Base-by-base conservation (phyloP, 2,888 invertebrate species). In the Lydus trimaculatus region DNA sequence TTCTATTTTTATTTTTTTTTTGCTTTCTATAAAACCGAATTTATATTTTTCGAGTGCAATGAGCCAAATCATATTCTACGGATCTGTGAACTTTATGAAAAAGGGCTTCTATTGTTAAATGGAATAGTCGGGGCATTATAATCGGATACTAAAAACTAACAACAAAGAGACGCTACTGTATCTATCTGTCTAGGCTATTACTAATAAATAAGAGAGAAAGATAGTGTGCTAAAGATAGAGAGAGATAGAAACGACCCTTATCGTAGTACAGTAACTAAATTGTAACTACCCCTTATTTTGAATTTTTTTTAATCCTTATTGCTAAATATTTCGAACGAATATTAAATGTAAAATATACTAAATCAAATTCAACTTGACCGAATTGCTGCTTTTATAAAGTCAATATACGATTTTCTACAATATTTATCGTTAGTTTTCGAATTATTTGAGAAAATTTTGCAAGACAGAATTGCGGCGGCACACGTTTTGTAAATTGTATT, bases 61-160 rank as follows among this genome's bases (percentile, higher is more conserved):
- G 84, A 84, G 84, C 83, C 85, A 83, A 81, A 83, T 82, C 83
- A 84, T 84, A 83, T 83, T 84, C 82, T 82, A 81, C 82, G 82
- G 81, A 79, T 81, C 80, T 79, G 77, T 83, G 82, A 79, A 77
- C 79, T 79, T 78, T 76, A 77, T 84, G 82, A 84, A 84, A 79
- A 80, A 81, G 80, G 31, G 61, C 23, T 28, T 28, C 28, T 77
- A 79, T 80, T 83, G 80, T 81, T 78, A 76, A 74, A 75, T 76
- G 66, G 69, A 62, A 58, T 60, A 68, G 63, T 66, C 76, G 77
- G 78, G 79, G 77, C 78, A 76, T 79, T 80, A 82, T 82, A 84
- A 84, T 83, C 84, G 83, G 84, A 83, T 84, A 82, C 82, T 81
- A 78, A 73, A 43, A 36, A 75, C 74, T 72, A 31, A 71, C 72